phyloP scores from a whole-genome alignment of 37 sponge, comb jelly and placozoan genomes.

The Oopsacas minuta region DNA sequence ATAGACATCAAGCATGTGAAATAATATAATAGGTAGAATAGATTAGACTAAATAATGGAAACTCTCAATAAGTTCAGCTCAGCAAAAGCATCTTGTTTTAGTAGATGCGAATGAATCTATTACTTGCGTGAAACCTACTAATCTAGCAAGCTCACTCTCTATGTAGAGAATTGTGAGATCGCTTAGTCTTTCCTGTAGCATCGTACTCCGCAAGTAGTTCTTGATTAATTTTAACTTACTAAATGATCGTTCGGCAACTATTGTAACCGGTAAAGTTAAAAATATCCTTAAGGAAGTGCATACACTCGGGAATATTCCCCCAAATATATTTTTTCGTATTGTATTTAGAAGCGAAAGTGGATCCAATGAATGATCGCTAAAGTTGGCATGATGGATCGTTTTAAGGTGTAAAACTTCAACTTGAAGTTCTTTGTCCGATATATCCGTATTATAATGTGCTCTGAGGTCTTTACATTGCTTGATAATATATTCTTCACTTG shows the following conservation, averaged over 20 bases:
- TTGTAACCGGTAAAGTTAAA: slow-evolving; percentile 7
- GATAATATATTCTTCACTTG: slow-evolving; percentile 8
- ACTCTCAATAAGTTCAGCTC: background rate
- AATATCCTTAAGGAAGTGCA: slow-evolving; percentile 19
- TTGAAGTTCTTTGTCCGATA: slow-evolving; percentile 16
- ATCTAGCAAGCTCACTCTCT: slow-evolving; percentile 16
- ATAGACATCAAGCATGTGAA: no score
- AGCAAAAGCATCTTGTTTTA: slow-evolving; percentile 17
- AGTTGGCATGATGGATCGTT: slow-evolving; percentile 9
- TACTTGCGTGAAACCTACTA: slow-evolving; percentile 9
- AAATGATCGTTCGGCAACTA: slow-evolving; percentile 8
- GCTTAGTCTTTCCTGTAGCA: background rate
- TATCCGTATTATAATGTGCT: background rate
- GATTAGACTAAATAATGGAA: no score
- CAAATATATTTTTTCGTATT: background rate
- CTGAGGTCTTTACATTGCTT: background rate
- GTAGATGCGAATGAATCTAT: slow-evolving; percentile 6
- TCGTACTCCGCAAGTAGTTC: slow-evolving; percentile 12
- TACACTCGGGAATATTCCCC: background rate
- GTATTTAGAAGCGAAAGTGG: slow-evolving; percentile 7
- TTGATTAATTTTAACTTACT: slow-evolving; percentile 4
- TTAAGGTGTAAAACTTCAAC: slow-evolving; percentile 19
- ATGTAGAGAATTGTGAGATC: background rate
- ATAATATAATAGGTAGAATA: no score
- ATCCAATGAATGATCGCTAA: slow-evolving; percentile 19